Base-by-base conservation (phyloP, 2,888 invertebrate genomes). In the Beris morrisii region DNA sequence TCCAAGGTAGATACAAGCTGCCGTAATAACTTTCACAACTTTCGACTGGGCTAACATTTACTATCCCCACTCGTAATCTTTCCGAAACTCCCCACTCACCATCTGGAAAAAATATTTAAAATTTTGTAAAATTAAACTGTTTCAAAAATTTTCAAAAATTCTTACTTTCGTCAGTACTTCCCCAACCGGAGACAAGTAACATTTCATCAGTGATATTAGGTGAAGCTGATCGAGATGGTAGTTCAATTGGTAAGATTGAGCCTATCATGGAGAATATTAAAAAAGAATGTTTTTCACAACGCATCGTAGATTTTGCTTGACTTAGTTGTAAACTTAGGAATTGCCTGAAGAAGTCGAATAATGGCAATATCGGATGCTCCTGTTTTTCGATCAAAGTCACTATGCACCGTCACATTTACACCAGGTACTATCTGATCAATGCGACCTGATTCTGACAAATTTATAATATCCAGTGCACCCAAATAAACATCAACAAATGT, bases 121-220 rank as follows among this genome's bases (percentile, higher is more conserved):
- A 44, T 12, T 12, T n/a, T 44, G n/a, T n/a, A 9, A 12, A 9
- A 12, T 44, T 31, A 48, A 52, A 13, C 4, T 44, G 46, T 28
- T 68, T n/a, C n/a, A 65, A 59, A 71, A 70, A 32, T 63, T 79
- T 78, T 31, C 71, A 69, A 45, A 22, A 22, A 3, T 2, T 22
- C 48, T 31, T 48, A 59, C 59, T 50, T 12, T 59, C 48, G 15
- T 59, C 50, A n/a, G 30, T n/a, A 32, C 78, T 78, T 9, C 84
- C 84, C 84, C 84, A 84, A 9, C 84, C 84, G 22, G 81, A 81
- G 50, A 82, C 82, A 9, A 78, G 74, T 22, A 78, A 81, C 22
- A 75, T 69, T 59, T 77, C 76, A 61, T 77, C 78, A 56, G 76
- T 76, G 56, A 81, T 81, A 32, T 59, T 32, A 22, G 75, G 75